Conservation (phyloP, 2,113 vertebrate genomes). For the Piprites chloris region DNA sequence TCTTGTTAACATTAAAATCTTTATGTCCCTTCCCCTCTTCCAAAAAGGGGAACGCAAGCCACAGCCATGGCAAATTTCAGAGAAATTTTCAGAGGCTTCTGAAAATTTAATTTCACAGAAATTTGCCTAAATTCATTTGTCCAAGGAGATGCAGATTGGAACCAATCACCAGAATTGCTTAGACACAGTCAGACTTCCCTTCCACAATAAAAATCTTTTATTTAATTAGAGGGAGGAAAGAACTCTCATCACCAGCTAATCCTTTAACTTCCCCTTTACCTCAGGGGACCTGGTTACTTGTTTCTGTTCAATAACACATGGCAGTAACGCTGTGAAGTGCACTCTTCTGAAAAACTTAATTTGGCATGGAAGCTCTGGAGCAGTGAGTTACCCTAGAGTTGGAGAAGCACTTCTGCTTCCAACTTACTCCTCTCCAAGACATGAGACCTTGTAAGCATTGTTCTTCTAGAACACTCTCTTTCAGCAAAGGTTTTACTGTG, state of each 20-base stretch:
- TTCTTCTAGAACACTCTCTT: background rate
- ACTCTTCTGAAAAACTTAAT: background rate
- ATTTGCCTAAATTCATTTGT: background rate
- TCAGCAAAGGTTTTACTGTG: background rate
- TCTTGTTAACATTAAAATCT: background rate
- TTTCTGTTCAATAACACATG: background rate
- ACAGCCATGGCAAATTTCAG: background rate
- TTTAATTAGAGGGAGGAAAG: background rate
- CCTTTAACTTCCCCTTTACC: background rate
- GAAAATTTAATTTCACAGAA: background rate
- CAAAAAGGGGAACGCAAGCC: background rate
- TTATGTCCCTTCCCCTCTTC: background rate
- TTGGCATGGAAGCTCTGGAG: background rate
- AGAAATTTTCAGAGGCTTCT: background rate
- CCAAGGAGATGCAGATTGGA: background rate
- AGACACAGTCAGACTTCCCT: background rate
- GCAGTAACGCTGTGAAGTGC: background rate
- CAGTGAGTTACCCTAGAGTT: background rate
- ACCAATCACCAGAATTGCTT: background rate
- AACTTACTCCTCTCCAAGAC: background rate
- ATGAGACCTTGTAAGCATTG: accelerated
- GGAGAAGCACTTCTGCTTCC: background rate
- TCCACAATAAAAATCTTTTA: background rate
- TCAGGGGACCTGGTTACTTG: background rate
- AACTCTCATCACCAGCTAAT: background rate